Conservation (phyloP, 2,797 vertebrate species). For the Crocodylus rhombifer region DNA sequence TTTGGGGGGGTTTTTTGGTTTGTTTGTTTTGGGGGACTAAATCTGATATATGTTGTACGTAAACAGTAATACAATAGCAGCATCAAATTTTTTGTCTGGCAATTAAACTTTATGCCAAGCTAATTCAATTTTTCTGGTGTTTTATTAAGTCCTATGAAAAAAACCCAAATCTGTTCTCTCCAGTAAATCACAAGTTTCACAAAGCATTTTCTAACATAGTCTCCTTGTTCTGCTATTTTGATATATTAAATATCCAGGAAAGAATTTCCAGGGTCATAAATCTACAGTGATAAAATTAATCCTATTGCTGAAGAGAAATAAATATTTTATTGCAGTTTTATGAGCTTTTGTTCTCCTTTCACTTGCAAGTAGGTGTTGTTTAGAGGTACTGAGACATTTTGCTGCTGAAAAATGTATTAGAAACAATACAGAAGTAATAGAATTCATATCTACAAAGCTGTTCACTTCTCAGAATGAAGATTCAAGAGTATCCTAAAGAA, state of each 20-base stretch:
- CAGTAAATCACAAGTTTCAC: slow-evolving; percentile 79
- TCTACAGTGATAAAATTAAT: slow-evolving; percentile 85
- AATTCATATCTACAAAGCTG: slow-evolving; percentile 71
- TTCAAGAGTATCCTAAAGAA: slow-evolving; percentile 37
- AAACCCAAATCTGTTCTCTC: slow-evolving; percentile 58
- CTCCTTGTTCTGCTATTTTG: slow-evolving; percentile 79
- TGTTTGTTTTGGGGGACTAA: background rate
- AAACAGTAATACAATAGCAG: slow-evolving; percentile 69
- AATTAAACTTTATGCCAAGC: slow-evolving; percentile 81
- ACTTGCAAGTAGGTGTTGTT: slow-evolving; percentile 77
- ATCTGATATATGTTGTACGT: slow-evolving; percentile 58
- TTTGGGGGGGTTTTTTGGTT: background rate
- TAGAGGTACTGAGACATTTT: slow-evolving; percentile 71
- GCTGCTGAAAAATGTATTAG: slow-evolving; percentile 75
- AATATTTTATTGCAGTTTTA: slow-evolving; percentile 86
- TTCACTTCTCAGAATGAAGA: slow-evolving; percentile 47
- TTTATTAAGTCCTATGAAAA: slow-evolving; percentile 79
- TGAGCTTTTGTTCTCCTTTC: slow-evolving; percentile 81
- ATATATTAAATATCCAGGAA: slow-evolving; percentile 84
- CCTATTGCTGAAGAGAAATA: slow-evolving; percentile 81
- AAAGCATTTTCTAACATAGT: slow-evolving; percentile 73
- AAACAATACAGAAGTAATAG: slow-evolving; percentile 65
- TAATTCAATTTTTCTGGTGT: slow-evolving; percentile 81
- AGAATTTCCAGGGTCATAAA: slow-evolving; percentile 80
- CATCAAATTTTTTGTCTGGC: slow-evolving; percentile 78